These are phyloP conservation scores for Phaetusa simplex DNA, from an alignment of 2,113 vertebrate genomes.

Conservation along the genomic window DNA sequence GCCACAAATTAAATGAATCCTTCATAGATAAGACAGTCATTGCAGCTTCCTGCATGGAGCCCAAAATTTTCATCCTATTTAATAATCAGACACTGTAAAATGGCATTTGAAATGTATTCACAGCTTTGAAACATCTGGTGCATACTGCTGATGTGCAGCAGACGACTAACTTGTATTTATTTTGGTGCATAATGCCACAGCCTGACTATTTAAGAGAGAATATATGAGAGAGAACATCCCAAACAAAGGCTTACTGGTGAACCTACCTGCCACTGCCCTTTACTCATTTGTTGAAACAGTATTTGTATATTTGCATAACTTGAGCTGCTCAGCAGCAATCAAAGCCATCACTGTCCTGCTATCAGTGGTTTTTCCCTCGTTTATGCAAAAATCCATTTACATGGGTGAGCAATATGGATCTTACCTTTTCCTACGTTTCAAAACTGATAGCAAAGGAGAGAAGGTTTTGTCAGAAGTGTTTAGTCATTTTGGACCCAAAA, in stretches of 20 bases:
- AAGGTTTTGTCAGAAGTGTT: background rate
- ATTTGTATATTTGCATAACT: constrained; percentile 42
- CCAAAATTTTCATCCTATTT: constrained; percentile 30
- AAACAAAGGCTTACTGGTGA: constrained; percentile 29
- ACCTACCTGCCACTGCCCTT: constrained; percentile 45
- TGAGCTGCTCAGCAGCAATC: constrained; percentile 1
- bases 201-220: constrained; percentile 33
- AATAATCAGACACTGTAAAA: constrained; percentile 41
- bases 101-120: constrained; percentile 40
- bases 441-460: background rate
- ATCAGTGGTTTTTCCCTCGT: background rate
- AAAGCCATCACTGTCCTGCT: background rate
- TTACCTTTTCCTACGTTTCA: background rate
- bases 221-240: constrained; percentile 10
- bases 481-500: background rate
- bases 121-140: constrained; percentile 46
- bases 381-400: constrained; percentile 23
- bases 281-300: constrained; percentile 15
- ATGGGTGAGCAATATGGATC: background rate
- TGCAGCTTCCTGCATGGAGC: constrained; percentile 4
- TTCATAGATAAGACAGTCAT: constrained; percentile 22
- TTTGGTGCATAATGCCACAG: constrained; percentile 28
- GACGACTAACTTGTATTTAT: constrained; percentile 2
- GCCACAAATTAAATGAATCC: constrained; percentile 14
- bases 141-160: background rate